Evolutionary conservation across 2,113 vertebrate species (phyloP).

Genomic region (Nettapus auritus): DNA sequence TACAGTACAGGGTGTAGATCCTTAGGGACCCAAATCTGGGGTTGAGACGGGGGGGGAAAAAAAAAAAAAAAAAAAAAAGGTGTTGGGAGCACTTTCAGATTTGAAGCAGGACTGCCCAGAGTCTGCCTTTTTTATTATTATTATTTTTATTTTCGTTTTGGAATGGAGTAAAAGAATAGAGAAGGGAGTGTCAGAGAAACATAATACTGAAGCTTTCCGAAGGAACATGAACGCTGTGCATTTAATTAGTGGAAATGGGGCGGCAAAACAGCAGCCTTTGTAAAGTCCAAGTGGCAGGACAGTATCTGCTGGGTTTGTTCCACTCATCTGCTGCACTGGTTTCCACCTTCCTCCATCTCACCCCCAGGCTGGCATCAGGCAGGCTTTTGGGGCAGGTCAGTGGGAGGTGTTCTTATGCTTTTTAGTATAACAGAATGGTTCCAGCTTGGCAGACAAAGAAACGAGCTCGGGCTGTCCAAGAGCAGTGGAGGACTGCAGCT

Average conservation of each 20-base stretch:
- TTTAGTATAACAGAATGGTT: neutral
- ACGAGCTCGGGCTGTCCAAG: neutral
- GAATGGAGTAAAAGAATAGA: neutral
- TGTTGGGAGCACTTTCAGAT: neutral
- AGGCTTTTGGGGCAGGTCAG: neutral
- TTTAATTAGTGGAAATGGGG: neutral
- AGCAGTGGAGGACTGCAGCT: neutral
- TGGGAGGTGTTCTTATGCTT: neutral
- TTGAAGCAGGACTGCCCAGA: neutral
- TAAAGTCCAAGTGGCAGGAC: neutral
- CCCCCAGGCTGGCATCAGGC: neutral
- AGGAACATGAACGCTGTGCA: neutral
- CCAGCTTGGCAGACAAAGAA: neutral
- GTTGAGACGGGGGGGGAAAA: neutral
- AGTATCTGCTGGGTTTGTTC: accelerated
- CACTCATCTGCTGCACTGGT: neutral
- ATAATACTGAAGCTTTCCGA: neutral
- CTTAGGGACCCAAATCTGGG: neutral
- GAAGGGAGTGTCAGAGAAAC: neutral
- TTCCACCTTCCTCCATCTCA: accelerated
- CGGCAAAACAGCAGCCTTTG: neutral
- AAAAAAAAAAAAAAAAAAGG: neutral
- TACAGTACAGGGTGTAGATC: neutral
- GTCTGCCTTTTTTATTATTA: neutral
- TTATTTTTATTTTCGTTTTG: neutral